Evolutionary conservation across 2,797 vertebrate genomes (phyloP).

Genomic region (Molossus molossus): DNA sequence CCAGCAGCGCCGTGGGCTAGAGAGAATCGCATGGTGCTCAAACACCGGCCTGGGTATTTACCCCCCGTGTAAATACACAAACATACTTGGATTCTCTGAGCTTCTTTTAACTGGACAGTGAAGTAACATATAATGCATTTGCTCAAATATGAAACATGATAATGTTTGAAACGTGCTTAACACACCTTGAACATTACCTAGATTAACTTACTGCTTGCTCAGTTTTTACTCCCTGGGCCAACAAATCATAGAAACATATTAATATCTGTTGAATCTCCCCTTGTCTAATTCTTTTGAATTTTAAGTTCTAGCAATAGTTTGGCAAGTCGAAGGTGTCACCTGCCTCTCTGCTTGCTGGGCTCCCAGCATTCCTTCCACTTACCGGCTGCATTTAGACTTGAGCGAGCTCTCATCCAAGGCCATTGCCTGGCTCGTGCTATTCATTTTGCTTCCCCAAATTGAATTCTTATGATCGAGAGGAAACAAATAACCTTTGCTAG

Average conservation of each 20-base stretch:
- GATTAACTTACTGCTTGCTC: neutral
- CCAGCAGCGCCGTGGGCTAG: neutral
- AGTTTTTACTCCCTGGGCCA: neutral
- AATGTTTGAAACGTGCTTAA: neutral
- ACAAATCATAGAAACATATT: neutral
- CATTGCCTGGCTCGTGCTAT: neutral
- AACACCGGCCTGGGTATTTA: neutral
- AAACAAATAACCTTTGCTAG: neutral
- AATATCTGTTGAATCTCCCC: neutral
- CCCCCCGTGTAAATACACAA: neutral
- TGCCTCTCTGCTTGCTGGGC: neutral
- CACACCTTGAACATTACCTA: neutral
- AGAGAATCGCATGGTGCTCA: neutral
- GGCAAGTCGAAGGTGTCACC: neutral
- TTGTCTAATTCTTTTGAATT: constrained; percentile 25
- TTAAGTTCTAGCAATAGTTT: neutral
- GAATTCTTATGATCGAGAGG: neutral
- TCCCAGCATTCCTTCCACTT: neutral
- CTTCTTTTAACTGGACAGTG: neutral
- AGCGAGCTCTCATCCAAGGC: neutral
- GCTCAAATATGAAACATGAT: neutral
- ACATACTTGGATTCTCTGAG: neutral
- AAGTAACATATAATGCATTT: neutral
- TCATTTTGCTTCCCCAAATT: constrained; percentile 4
- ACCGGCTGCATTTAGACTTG: neutral